A percentile compares a stretch with the other conserved stretches of the same genome.
Conservation (phyloP, 2,113 vertebrate genomes). For the Anhinga anhinga region DNA sequence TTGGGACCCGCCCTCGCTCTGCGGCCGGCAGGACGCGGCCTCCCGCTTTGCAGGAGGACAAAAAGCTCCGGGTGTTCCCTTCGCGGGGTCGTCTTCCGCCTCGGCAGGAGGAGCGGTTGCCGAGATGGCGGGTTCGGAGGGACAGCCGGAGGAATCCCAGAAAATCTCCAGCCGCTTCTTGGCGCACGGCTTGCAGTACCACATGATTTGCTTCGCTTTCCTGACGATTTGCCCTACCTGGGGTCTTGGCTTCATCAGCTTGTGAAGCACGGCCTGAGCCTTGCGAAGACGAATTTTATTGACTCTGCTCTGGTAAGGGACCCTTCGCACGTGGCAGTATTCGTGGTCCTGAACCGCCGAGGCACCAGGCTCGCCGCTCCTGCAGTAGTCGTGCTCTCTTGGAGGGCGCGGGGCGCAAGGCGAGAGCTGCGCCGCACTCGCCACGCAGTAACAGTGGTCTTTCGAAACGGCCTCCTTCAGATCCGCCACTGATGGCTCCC, state of each 20-base stretch:
- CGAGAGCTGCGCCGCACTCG: rapidly evolving
- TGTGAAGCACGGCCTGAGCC: rapidly evolving
- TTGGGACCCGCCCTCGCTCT: not conserved
- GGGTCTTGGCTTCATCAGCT: rapidly evolving
- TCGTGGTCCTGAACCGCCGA: not conserved
- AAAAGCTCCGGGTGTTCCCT: rapidly evolving
- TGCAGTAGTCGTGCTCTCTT: not conserved
- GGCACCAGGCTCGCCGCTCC: rapidly evolving
- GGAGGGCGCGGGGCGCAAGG: rapidly evolving
- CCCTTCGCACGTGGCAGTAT: not conserved
- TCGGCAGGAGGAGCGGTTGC: too few relatives aligned
- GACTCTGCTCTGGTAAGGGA: rapidly evolving
- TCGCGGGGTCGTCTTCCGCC: rapidly evolving
- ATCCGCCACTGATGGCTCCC: rapidly evolving
- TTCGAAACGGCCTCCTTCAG: rapidly evolving
- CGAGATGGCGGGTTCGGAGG: rapidly evolving
- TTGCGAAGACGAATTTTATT: not conserved
- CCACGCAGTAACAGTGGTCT: not conserved
- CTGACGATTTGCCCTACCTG: rapidly evolving
- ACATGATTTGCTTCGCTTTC: not conserved
- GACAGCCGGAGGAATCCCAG: rapidly evolving
- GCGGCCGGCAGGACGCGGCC: rapidly evolving
- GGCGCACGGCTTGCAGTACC: not conserved
- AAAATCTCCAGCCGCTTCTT: rapidly evolving
- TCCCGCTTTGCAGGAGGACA: too few relatives aligned